Base-by-base conservation (phyloP, 2,113 vertebrate genomes). In the Galeopterus variegatus region DNA sequence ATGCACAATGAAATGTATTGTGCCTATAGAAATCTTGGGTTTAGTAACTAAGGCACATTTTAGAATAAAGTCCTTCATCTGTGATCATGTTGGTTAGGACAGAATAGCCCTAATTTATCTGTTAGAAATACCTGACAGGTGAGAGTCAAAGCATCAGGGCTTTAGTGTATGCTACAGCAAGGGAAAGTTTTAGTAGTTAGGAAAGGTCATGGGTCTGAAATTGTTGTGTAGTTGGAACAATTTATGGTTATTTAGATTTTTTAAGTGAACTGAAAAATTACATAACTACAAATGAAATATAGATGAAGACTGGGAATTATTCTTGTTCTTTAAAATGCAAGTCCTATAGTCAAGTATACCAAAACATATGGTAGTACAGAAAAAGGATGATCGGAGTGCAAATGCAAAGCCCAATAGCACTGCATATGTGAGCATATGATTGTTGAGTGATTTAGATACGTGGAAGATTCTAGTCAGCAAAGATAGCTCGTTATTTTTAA, bases 301-400 rank as follows among this genome's bases (percentile, higher is more conserved):
- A 33, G 58, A 64, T 80, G 73, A 97, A 94, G n/a, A 93, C 41
- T 83, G 26, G 85, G 52, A 89, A 91, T 95, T 93, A 64, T 56
- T 93, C 80, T 93, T 89, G n/a, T 94, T 93, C 23, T 56, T 97
- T 97, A 90, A 97, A 94, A 87, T 95, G 84, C 84, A 93, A 97
- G 60, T 90, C 36, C 6, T 92, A 4, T 72, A 83, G 60, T 93
- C 80, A 93, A 82, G 88, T 69, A 85, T 87, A 76, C 70, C 80
- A 92, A 94, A 95, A 92, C 56, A 26, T 94, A 89, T 73, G 69
- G 17, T 60, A 67, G n/a, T 88, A 0, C 80, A 69, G 54, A 52
- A 50, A 62, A 67, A 94, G 85, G 23, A 92, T 56, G 41, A 80
- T 62, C 90, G 73, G 41, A 73, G 84, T 77, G 9, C 54, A 80